A percentile compares a stretch with the other conserved stretches of the same genome.
Evolutionary conservation across 2,888 invertebrate genomes (phyloP).

Genomic region (Plebejus melissa): DNA sequence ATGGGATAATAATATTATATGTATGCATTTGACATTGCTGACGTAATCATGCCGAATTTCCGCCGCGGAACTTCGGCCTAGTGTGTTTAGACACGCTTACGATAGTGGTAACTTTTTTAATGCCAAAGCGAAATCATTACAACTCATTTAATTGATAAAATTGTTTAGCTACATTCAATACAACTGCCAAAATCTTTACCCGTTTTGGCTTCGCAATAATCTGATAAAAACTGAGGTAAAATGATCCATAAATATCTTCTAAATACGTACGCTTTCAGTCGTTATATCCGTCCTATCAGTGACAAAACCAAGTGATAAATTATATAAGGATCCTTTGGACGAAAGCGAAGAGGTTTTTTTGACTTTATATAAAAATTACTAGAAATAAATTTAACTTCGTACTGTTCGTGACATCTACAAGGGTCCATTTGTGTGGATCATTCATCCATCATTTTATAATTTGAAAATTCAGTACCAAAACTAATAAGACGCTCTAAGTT

Average conservation of each 20-base stretch:
- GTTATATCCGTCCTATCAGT: constrained; percentile 41
- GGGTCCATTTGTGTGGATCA: background rate
- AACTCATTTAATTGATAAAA: no score
- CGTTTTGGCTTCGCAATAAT: background rate
- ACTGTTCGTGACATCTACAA: background rate
- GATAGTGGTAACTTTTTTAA: no score
- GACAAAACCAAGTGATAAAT: constrained; percentile 44
- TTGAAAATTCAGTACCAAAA: background rate
- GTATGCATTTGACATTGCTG: no score
- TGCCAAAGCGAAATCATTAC: no score
- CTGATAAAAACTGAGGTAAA: background rate
- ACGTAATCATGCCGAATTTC: no score
- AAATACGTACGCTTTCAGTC: constrained; percentile 37
- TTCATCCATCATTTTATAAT: background rate
- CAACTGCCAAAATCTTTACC: background rate
- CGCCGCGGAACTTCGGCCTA: no score
- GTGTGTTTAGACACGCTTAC: no score
- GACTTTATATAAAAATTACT: constrained; percentile 1
- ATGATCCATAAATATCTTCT: background rate
- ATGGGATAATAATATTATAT: no score
- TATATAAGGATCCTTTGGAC: constrained; percentile 31
- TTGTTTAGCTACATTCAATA: no score
- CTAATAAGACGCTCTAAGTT: background rate
- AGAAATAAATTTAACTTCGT: constrained; percentile 8
- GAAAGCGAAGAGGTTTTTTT: constrained; percentile 28